Percentiles rank a stretch among this genome's conserved stretches.
Evolutionary conservation across 2,797 vertebrate species (phyloP).

Genomic region (Scleropages formosus): DNA sequence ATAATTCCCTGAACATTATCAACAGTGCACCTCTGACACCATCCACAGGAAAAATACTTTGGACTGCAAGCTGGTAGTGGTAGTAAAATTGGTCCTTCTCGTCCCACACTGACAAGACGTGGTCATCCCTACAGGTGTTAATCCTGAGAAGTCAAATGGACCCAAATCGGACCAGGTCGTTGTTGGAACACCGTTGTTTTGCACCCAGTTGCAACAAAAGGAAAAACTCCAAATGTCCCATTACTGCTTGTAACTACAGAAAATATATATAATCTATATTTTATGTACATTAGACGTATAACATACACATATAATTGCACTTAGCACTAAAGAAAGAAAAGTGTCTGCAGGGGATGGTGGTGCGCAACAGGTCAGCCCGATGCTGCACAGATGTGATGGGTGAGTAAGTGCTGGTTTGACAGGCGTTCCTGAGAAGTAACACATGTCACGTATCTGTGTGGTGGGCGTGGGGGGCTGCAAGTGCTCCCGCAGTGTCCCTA

Average conservation of each 20-base stretch:
- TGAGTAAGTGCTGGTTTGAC: conserved; percentile 67
- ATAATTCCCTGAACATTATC: not conserved
- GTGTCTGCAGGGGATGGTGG: conserved; percentile 24
- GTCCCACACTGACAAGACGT: too few species aligned
- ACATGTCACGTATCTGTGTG: conserved; percentile 56
- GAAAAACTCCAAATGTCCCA: conserved; percentile 32
- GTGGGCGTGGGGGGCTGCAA: conserved; percentile 36
- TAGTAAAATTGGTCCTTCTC: not conserved
- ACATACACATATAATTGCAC: conserved; percentile 40
- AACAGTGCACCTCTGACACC: not conserved
- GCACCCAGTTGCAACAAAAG: conserved; percentile 25
- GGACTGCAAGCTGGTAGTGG: conserved; percentile 1
- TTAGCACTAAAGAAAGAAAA: conserved; percentile 36
- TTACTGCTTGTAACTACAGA: conserved; percentile 36
- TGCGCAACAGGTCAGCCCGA: conserved; percentile 29
- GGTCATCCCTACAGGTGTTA: not conserved
- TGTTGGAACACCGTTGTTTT: not conserved
- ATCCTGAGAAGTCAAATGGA: not conserved
- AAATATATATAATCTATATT: conserved; percentile 34
- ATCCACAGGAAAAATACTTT: not conserved
- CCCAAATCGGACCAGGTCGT: not conserved
- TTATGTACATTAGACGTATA: conserved; percentile 35
- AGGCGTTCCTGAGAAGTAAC: conserved; percentile 61
- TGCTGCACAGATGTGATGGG: conserved; percentile 36
- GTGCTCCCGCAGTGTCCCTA: conserved; percentile 50